Evolutionary conservation across 2,888 invertebrate species (phyloP), one percentile per base, ranked within the genome.

Genomic region (Orthonychiurus folsomi): DNA sequence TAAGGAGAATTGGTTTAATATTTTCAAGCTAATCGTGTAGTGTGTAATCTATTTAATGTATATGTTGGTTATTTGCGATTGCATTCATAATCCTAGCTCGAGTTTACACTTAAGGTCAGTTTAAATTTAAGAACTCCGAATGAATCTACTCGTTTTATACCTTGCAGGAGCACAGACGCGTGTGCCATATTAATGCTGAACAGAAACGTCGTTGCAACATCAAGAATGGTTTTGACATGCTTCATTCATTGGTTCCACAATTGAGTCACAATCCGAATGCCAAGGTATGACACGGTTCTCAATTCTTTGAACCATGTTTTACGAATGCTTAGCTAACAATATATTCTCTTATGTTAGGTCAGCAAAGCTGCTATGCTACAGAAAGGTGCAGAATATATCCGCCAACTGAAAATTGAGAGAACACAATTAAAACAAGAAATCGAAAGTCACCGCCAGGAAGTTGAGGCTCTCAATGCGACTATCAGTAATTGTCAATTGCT

Each of bases 311-410:
- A n/a, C n/a, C n/a, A n/a, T n/a, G n/a, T n/a, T n/a, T n/a, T n/a
- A 21, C 57, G 2, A 54, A 25, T n/a, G n/a, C n/a, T n/a, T n/a
- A n/a, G n/a, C n/a, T n/a, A n/a, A n/a, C n/a, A n/a, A n/a, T n/a
- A n/a, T n/a, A n/a, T n/a, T n/a, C 47, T 48, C 20, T 57, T 28
- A 47, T 53, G 5, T 53, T 75, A 87, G 85, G 82, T 92, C 72
- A 92, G 91, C 79, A 96, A 96, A 80, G 95, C 95, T 52, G 93
- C 93, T 21, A 93, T 95, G 92, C 80, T 96, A 61, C 93, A 94
- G 77, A 95, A 94, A 77, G 93, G 95, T 63, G 95, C 94, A 3
- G 94, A 96, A 73, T 93, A 94, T 76, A 94, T 95, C 68, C 86
- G 88, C 74, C 89, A 92, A 76, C 79, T 96, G 73, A 87, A 90